Evolutionary conservation across 2,888 invertebrate species (phyloP), one percentile per base, ranked within the genome.

Genomic region (Drosophila formosana): DNA sequence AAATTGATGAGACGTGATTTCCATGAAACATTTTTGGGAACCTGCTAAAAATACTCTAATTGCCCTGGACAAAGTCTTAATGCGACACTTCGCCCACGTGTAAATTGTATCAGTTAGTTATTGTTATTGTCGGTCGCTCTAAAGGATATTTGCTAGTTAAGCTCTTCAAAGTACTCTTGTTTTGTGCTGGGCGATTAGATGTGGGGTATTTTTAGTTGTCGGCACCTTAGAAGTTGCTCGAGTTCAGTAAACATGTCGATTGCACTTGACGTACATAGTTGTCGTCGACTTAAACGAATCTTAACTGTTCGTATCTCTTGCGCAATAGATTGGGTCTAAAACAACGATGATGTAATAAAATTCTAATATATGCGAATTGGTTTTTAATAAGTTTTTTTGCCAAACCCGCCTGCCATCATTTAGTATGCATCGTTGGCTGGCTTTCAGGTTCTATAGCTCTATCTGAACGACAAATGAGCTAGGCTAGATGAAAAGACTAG

Each of bases 41-140:
- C 43, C 23, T 67, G 63, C 82, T 72, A 78, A 82, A 82, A 85
- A 61, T 75, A 75, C 8, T 75, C 72, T 67, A 78, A 80, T 80
- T 80, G 66, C 41, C 45, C 55, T 41, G 41, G 51, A 51, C 64
- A 66, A 52, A 50, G 7, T n/a, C 25, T 23, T 25, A 23, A 50
- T 34, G 37, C 11, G 50, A 37, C 37, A 37, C 37, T 11, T 50
- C 11, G 23, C 9, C 4, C 6, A 47, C 37, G 37, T 37, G 37
- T 47, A n/a, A 13, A 13, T 18, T 34, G 37, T 18, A 9, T 9
- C 4, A 8, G 30, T 11, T 8, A 4, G 6, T 11, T 13, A 18
- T 9, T 7, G 30, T 18, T 23, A 32, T 34, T n/a, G 1, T 4
- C 25, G 50, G 11, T 6, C 9, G 23, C 1, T 11, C 6, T n/a